These are phyloP conservation scores for Philhelius pedissequus DNA, from an alignment of 2,888 invertebrate genomes.

Conservation along the genomic window DNA sequence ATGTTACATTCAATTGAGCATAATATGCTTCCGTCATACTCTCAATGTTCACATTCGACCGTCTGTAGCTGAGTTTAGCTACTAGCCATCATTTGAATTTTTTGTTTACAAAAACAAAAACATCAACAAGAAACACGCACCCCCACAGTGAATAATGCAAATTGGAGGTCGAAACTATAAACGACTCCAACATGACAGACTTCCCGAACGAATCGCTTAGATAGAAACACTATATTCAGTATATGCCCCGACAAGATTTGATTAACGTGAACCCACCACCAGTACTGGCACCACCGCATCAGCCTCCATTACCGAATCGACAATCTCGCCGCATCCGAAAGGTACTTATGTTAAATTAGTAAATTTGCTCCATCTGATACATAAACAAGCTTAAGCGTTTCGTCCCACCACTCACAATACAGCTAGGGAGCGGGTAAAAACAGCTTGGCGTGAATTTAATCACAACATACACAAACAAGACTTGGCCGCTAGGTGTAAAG, in stretches of 20 bases:
- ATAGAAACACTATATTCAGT: neutral
- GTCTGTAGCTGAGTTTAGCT: no score
- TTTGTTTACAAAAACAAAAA: conserved; percentile 37
- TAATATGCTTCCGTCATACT: conserved; percentile 1
- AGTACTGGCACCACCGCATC: neutral
- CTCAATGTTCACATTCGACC: neutral
- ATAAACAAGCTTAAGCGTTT: conserved; percentile 41
- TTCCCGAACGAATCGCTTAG: conserved; percentile 43
- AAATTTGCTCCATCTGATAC: conserved; percentile 58
- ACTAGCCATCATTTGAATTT: neutral
- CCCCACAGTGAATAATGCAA: neutral
- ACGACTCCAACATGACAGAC: conserved; percentile 41
- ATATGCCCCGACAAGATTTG: conserved; percentile 45
- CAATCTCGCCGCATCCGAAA: conserved; percentile 15
- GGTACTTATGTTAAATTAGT: conserved; percentile 65
- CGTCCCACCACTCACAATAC: neutral
- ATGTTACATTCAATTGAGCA: neutral
- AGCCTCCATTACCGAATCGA: neutral
- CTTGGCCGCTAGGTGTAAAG: neutral
- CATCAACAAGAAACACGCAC: conserved; percentile 35
- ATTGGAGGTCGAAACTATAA: conserved; percentile 47
- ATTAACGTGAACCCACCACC: conserved; percentile 43
- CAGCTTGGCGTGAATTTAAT: conserved; percentile 47
- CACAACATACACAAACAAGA: conserved; percentile 1
- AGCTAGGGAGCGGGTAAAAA: conserved; percentile 24